Percentiles rank a stretch among this genome's conserved stretches.
These are phyloP conservation scores for Liposcelis brunnea DNA, from an alignment of 2,888 invertebrate species.

Conservation along the genomic window DNA sequence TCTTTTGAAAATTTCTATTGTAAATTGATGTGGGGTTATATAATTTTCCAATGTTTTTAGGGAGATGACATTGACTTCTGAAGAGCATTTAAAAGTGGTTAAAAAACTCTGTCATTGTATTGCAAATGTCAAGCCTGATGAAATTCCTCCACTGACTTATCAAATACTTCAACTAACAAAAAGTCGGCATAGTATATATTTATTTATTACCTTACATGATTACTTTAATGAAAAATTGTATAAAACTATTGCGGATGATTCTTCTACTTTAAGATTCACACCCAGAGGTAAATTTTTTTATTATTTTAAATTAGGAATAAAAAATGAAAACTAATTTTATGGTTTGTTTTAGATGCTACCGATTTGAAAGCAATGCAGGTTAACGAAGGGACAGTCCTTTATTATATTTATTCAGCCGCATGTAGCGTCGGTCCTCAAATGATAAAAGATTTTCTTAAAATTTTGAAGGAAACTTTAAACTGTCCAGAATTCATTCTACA, in stretches of 20 bases:
- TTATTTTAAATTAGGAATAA: not conserved
- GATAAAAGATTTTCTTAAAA: conserved; percentile 27
- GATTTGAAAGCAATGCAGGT: conserved; percentile 34
- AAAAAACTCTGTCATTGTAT: conserved; percentile 42
- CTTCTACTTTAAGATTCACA: not conserved
- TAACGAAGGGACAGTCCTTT: conserved; percentile 41
- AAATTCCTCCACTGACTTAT: conserved; percentile 47
- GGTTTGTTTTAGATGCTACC: conserved; percentile 23
- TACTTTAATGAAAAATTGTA: conserved; percentile 27
- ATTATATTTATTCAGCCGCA: conserved; percentile 34
- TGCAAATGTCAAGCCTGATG: conserved; percentile 37
- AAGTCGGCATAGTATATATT: conserved; percentile 27
- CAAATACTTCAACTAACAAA: conserved; percentile 43
- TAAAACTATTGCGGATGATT: conserved; percentile 1
- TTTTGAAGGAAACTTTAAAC: conserved; percentile 22
- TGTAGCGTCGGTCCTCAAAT: conserved; percentile 24
- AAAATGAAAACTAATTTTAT: conserved; percentile 12
- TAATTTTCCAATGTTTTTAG: too few relatives aligned
- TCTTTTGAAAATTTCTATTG: too few relatives aligned
- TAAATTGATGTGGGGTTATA: conserved; percentile 7
- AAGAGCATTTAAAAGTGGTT: conserved; percentile 41
- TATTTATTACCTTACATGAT: conserved; percentile 31
- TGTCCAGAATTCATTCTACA: conserved; percentile 41
- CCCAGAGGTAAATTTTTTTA: not conserved
- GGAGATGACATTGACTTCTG: conserved; percentile 37